A percentile compares a stretch with the other conserved stretches of the same genome.
Evolutionary conservation across 1,140 invertebrate species (phyloP).

Genomic region (Rhagoletis zephyria): DNA sequence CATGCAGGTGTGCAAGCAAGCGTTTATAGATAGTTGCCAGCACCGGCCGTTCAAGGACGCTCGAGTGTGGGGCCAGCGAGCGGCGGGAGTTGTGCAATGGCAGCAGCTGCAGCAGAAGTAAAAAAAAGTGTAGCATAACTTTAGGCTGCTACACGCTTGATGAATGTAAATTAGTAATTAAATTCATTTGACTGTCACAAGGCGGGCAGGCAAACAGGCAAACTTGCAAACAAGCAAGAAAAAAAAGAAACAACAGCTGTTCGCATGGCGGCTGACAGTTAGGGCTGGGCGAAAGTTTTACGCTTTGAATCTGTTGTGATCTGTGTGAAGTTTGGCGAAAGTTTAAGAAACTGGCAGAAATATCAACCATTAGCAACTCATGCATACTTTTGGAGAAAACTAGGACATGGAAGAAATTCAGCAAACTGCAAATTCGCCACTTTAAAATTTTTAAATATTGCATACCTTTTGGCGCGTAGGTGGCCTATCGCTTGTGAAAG

Average conservation of each 20-base stretch:
- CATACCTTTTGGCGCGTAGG: neutral
- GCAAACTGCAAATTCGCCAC: too few relatives aligned
- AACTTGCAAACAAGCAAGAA: neutral
- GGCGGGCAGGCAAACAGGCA: neutral
- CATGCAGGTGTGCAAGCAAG: neutral
- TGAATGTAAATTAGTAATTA: slow-evolving; percentile 47
- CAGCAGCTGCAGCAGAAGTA: neutral
- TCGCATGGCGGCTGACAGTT: neutral
- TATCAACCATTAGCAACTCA: neutral
- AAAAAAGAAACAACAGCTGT: neutral
- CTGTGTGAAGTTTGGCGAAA: too few relatives aligned
- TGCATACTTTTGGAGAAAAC: neutral
- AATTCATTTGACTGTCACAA: slow-evolving; percentile 41
- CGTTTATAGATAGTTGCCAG: neutral
- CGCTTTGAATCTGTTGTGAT: neutral
- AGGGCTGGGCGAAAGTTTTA: neutral
- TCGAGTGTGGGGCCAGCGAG: neutral
- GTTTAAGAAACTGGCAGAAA: neutral
- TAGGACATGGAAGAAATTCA: too few relatives aligned
- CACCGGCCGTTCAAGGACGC: neutral
- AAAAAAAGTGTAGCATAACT: neutral
- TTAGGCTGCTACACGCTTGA: slow-evolving; percentile 17
- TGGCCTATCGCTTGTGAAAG: too few relatives aligned
- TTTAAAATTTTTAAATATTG: neutral
- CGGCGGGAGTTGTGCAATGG: neutral